A percentile compares a stretch with the other conserved stretches of the same genome.
phyloP scores from a whole-genome alignment of 2,797 vertebrate species.

The Macroramphosus scolopax region DNA sequence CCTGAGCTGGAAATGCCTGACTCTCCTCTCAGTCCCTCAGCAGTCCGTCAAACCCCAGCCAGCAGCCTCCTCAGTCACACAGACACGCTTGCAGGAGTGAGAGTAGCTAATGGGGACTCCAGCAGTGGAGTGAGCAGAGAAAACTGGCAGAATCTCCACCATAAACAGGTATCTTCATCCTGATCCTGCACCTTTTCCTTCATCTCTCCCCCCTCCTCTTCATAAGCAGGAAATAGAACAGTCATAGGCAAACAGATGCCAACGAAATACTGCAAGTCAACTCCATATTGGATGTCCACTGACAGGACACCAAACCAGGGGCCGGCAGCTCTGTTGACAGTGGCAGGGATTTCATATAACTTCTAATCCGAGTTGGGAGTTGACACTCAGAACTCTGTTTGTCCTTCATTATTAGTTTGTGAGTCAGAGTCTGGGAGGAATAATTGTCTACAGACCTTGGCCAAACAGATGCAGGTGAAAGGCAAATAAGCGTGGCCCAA shows the following conservation, averaged over 20 bases:
- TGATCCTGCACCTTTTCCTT: slow-evolving; percentile 8
- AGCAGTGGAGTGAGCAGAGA: slow-evolving; percentile 49
- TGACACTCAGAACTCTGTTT: slow-evolving; percentile 92
- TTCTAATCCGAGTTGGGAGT: slow-evolving; percentile 88
- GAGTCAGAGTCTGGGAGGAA: slow-evolving; percentile 83
- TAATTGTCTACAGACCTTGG: slow-evolving; percentile 88
- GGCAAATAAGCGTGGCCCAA: slow-evolving; percentile 88
- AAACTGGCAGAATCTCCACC: slow-evolving; percentile 57
- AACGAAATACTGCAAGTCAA: slow-evolving; percentile 28
- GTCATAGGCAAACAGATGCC: slow-evolving; percentile 39
- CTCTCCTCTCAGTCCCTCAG: slow-evolving; percentile 63
- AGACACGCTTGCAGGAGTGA: slow-evolving; percentile 33
- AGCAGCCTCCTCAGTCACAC: slow-evolving; percentile 63
- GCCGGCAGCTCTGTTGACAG: slow-evolving; percentile 85
- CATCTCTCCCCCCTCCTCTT: slow-evolving; percentile 27
- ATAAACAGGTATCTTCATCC: slow-evolving; percentile 61
- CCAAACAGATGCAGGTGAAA: slow-evolving; percentile 90
- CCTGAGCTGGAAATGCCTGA: slow-evolving; percentile 62
- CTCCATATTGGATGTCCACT: slow-evolving; percentile 40
- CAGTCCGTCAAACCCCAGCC: slow-evolving; percentile 61
- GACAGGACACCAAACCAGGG: slow-evolving; percentile 43
- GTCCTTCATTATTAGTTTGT: slow-evolving; percentile 92
- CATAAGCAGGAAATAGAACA: slow-evolving; percentile 42
- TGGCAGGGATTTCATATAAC: slow-evolving; percentile 90
- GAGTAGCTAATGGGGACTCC: slow-evolving; percentile 59